phyloP scores from a whole-genome alignment of 2,888 invertebrate genomes.

The Slavum lentiscoides region DNA sequence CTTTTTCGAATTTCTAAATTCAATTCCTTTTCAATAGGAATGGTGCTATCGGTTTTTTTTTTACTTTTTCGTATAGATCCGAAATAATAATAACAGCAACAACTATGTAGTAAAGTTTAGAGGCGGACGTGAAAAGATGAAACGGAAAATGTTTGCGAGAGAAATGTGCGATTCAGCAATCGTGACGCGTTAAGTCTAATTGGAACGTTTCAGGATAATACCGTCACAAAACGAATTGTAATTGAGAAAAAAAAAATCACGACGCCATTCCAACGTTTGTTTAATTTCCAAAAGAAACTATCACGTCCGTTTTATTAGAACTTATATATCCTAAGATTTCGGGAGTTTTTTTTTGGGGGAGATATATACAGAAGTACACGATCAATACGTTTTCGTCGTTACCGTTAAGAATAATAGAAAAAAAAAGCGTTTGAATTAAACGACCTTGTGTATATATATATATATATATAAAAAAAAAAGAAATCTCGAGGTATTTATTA shows the following conservation, averaged over 20 bases:
- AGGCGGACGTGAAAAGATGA: too few relatives aligned
- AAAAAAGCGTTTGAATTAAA: too few relatives aligned
- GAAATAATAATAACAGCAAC: neutral
- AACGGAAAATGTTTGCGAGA: too few relatives aligned
- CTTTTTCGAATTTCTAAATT: neutral
- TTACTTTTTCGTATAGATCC: neutral
- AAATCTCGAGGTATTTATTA: too few relatives aligned
- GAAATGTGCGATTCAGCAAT: conserved; percentile 3
- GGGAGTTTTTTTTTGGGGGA: neutral
- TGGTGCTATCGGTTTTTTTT: neutral
- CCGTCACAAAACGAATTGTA: conserved; percentile 3
- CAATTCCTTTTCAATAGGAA: neutral
- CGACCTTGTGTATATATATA: too few relatives aligned
- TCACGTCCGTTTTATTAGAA: conserved; percentile 10
- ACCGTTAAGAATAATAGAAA: neutral
- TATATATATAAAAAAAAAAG: too few relatives aligned
- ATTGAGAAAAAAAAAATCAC: neutral
- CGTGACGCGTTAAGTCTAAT: conserved; percentile 23
- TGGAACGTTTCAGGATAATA: conserved; percentile 18
- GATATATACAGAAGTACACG: neutral
- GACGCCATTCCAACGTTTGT: neutral
- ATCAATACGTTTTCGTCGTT: conserved; percentile 14
- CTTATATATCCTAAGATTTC: neutral
- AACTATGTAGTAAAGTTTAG: too few relatives aligned
- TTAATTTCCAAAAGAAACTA: conserved; percentile 6